Base-by-base conservation (phyloP, 2,113 vertebrate genomes). In the Oreochromis niloticus region DNA sequence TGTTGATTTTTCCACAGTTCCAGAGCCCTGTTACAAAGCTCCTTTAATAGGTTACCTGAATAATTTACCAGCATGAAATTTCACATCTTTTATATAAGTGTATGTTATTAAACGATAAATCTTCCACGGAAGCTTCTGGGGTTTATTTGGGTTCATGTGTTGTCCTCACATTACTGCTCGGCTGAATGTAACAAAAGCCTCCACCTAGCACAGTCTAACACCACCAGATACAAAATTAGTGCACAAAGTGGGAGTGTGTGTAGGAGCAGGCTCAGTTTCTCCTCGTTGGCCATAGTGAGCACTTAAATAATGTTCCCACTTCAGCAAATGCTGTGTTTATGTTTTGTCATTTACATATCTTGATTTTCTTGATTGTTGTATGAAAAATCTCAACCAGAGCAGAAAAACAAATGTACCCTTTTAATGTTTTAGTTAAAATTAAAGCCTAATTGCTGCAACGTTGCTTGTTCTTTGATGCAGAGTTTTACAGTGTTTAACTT, bases 361-460 rank as follows among this genome's bases (percentile, higher is more conserved):
- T 8, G 13, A 66, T 34, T 86, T 27, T 50, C n/a, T 27, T 1
- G 4, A 34, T 81, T 81, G 39, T 27, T 0, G 1, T 2, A 57
- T 27, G 55, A 2, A 57, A 81, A 81, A 57, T 57, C 34, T 0
- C 50, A 39, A 39, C 1, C 0, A 55, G 0, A 9, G 17, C 30
- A 78, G 73, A 52, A 34, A 34, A 52, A 52, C 27, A 52, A 32
- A 4, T 8, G 17, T n/a, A 48, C 19, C 34, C 22, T 56, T 81
- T 81, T 27, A 57, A 41, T 41, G n/a, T 80, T 80, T 80, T 39
- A 17, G 6, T 56, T 27, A 0, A 56, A 41, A 56, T 80, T 0
- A 19, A 19, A n/a, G 32, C 9, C 24, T 30, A 32, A 78, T 17
- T 2, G 27, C 16, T 32, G 17, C 46, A 78, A 34, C 1, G 5